A percentile compares a stretch with the other conserved stretches of the same genome.
These are phyloP conservation scores for Spinibarbus caldwelli DNA, from an alignment of 2,797 vertebrate species.

Conservation along the genomic window DNA sequence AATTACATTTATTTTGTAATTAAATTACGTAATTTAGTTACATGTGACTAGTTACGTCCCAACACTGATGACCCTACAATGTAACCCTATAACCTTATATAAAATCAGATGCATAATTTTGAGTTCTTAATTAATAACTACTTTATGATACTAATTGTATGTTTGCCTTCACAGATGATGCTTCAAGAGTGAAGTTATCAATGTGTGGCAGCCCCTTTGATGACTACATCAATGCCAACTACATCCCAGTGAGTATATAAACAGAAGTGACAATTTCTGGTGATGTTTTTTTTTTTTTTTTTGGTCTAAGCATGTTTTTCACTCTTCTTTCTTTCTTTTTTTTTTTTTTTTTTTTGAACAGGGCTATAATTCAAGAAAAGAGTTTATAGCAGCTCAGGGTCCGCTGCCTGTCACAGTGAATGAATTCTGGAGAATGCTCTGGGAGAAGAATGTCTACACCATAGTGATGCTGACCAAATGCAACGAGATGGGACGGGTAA, in stretches of 20 bases:
- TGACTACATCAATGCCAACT: conserved; percentile 97
- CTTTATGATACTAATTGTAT: background rate
- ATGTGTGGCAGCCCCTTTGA: conserved; percentile 76
- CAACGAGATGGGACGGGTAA: conserved; percentile 92
- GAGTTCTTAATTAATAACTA: background rate
- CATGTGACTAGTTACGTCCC: no score
- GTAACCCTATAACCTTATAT: background rate
- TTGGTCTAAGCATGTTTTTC: background rate
- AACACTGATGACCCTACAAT: background rate
- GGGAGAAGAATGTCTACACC: conserved; percentile 91
- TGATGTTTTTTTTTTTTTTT: no score
- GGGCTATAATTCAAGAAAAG: conserved; percentile 90
- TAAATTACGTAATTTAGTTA: no score
- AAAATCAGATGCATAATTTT: background rate
- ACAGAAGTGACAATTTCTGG: background rate
- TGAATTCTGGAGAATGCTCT: conserved; percentile 98
- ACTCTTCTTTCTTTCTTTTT: background rate
- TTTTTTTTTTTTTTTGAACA: conserved; percentile 63
- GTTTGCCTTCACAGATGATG: conserved; percentile 82
- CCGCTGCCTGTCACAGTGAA: conserved; percentile 89
- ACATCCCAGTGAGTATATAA: conserved; percentile 85
- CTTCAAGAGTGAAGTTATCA: conserved; percentile 92
- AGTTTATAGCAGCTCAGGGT: conserved; percentile 95
- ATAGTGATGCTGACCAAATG: conserved; percentile 96
- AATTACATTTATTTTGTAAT: no score